These are phyloP conservation scores for Drosophila subquinaria DNA, from an alignment of 2,888 invertebrate species.

Conservation along the genomic window DNA sequence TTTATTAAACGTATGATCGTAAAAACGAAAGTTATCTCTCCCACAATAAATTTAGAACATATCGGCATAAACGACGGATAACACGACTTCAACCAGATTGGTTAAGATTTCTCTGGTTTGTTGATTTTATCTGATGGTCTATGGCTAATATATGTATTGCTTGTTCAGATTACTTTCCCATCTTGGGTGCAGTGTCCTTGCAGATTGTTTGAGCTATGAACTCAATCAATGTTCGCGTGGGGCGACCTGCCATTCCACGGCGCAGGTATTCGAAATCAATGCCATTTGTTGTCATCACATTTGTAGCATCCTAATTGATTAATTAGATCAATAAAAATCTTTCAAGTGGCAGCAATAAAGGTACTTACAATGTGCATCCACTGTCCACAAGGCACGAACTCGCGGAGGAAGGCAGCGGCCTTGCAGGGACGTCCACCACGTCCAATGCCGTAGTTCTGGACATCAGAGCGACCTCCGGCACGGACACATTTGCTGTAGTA, in stretches of 20 bases:
- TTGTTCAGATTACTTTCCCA: slow-evolving; percentile 54
- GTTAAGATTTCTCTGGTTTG: slow-evolving; percentile 2
- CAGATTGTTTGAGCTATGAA: slow-evolving; percentile 88
- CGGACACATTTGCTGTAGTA: slow-evolving; percentile 88
- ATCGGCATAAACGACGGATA: slow-evolving; percentile 12
- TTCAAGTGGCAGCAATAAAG: accelerated
- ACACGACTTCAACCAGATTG: slow-evolving; percentile 1
- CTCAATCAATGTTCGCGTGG: slow-evolving; percentile 91
- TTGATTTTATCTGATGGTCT: slow-evolving; percentile 3
- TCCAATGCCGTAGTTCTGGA: slow-evolving; percentile 86
- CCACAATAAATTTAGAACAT: slow-evolving; percentile 16
- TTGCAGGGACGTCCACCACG: slow-evolving; percentile 89
- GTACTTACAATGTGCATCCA: slow-evolving; percentile 91
- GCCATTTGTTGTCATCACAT: slow-evolving; percentile 90
- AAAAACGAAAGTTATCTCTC: slow-evolving; percentile 9
- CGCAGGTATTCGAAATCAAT: slow-evolving; percentile 88
- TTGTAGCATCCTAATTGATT: slow-evolving; percentile 88
- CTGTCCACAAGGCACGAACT: slow-evolving; percentile 89
- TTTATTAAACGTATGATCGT: slow-evolving; percentile 7
- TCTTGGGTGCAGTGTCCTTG: slow-evolving; percentile 82
- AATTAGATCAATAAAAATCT: not conserved
- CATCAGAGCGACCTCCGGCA: slow-evolving; percentile 85
- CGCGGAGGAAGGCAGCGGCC: slow-evolving; percentile 91
- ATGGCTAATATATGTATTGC: not conserved
- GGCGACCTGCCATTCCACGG: slow-evolving; percentile 91